These are phyloP conservation scores for Pomatorhinus ruficollis DNA, from an alignment of 2,113 vertebrate species.

Conservation along the genomic window DNA sequence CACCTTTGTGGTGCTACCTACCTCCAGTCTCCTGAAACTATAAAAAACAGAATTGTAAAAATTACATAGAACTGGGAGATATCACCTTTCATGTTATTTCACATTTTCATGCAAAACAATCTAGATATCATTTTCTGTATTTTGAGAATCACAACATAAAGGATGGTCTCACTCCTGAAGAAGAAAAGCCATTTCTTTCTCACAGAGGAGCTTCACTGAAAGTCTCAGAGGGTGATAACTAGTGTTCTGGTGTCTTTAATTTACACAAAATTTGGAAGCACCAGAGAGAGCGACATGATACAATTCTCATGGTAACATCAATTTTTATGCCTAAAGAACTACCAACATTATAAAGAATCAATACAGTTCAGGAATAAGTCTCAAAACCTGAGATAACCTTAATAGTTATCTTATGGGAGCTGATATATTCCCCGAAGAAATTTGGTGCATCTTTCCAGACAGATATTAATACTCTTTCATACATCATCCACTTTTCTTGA, in stretches of 20 bases:
- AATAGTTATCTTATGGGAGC: background rate
- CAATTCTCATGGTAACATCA: background rate
- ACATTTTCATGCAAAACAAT: background rate
- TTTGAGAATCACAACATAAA: background rate
- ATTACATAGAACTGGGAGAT: background rate
- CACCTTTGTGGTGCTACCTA: background rate
- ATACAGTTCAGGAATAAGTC: background rate
- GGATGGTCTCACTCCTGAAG: background rate
- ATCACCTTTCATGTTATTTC: background rate
- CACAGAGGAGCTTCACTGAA: background rate
- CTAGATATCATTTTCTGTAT: background rate
- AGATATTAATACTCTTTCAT: conserved; percentile 5
- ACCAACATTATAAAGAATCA: background rate
- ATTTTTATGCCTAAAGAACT: background rate
- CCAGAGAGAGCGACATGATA: background rate
- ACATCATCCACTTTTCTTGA: background rate
- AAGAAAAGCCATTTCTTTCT: background rate
- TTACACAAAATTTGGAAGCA: background rate
- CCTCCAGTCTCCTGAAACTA: background rate
- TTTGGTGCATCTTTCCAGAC: background rate
- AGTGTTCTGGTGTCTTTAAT: background rate
- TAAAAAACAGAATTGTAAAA: background rate
- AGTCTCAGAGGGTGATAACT: background rate
- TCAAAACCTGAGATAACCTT: background rate
- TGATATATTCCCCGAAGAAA: background rate